Percentiles rank a stretch among this genome's conserved stretches.
These are phyloP conservation scores for Tenebrio molitor DNA, from an alignment of 1,140 invertebrate genomes.

Conservation along the genomic window DNA sequence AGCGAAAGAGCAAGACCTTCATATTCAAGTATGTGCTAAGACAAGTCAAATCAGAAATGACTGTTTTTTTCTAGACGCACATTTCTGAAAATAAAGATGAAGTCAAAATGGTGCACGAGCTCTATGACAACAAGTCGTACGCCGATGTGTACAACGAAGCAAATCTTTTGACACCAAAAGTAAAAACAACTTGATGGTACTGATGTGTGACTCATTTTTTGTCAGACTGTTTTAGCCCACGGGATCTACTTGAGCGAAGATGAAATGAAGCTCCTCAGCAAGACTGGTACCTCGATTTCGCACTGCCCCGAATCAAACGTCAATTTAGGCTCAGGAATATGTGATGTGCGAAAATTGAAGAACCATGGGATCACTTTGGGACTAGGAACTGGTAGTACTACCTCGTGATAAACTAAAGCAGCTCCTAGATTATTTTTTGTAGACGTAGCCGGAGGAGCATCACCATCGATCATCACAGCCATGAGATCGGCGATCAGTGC, in stretches of 20 bases:
- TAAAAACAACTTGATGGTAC: conserved; percentile 64
- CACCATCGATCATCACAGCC: conserved; percentile 80
- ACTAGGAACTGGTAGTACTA: conserved; percentile 91
- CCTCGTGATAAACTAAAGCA: no score
- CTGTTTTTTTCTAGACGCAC: conserved; percentile 78
- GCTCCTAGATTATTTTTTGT: conserved; percentile 56
- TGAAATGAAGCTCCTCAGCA: conserved; percentile 79
- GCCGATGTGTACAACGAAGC: conserved; percentile 82
- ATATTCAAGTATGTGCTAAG: conserved; percentile 78
- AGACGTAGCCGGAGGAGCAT: conserved; percentile 89
- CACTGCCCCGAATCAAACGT: conserved; percentile 93
- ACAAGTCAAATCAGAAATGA: background rate
- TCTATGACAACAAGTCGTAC: conserved; percentile 76
- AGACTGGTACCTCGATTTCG: conserved; percentile 76
- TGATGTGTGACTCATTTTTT: conserved; percentile 30
- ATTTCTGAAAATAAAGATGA: conserved; percentile 86
- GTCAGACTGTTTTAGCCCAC: conserved; percentile 85
- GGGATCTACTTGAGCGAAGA: conserved; percentile 80
- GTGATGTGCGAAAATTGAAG: conserved; percentile 79
- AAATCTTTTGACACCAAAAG: conserved; percentile 80
- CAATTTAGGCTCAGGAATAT: conserved; percentile 85
- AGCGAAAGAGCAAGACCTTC: conserved; percentile 77
- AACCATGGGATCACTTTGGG: conserved; percentile 80
- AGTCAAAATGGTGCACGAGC: conserved; percentile 74
- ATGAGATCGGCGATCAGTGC: conserved; percentile 81